A percentile compares a stretch with the other conserved stretches of the same genome.
Evolutionary conservation across 2,797 vertebrate species (phyloP).

Genomic region (Rhinichthys osculus): DNA sequence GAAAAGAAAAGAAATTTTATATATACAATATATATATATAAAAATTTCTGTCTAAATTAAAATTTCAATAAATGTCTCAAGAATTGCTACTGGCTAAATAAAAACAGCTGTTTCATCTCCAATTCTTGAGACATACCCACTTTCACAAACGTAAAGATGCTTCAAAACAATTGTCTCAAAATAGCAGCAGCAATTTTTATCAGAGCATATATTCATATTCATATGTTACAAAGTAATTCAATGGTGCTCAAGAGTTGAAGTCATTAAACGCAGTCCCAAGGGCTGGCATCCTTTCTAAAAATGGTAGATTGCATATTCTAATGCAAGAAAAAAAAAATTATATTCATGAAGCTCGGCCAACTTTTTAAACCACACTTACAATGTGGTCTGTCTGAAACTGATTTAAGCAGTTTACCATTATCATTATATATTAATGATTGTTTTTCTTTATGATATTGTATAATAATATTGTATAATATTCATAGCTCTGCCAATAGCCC

Average conservation of each 20-base stretch:
- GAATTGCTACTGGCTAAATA: background rate
- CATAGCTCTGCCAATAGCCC: conserved; percentile 9
- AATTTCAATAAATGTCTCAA: background rate
- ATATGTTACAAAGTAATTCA: conserved; percentile 43
- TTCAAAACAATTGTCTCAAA: conserved; percentile 4
- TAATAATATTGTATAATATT: conserved; percentile 26
- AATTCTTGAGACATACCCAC: conserved; percentile 40
- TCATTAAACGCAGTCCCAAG: conserved; percentile 48
- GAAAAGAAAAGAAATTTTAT: background rate
- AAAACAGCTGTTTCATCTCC: background rate
- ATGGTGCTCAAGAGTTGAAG: conserved; percentile 46
- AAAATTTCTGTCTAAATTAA: background rate
- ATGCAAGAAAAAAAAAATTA: conserved; percentile 23
- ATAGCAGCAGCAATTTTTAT: conserved; percentile 31
- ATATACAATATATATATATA: no score
- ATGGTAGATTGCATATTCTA: conserved; percentile 48
- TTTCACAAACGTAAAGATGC: background rate
- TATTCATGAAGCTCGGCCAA: conserved; percentile 36
- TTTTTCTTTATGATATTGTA: conserved; percentile 32
- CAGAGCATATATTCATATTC: conserved; percentile 46
- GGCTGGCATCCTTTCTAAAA: conserved; percentile 33
- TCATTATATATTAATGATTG: conserved; percentile 26
- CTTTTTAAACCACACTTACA: conserved; percentile 35
- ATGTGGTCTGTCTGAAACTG: background rate
- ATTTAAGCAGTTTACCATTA: background rate